Evolutionary conservation across 2,113 vertebrate species (phyloP), one percentile per base, ranked within the genome.

Genomic region (Otocyon megalotis): DNA sequence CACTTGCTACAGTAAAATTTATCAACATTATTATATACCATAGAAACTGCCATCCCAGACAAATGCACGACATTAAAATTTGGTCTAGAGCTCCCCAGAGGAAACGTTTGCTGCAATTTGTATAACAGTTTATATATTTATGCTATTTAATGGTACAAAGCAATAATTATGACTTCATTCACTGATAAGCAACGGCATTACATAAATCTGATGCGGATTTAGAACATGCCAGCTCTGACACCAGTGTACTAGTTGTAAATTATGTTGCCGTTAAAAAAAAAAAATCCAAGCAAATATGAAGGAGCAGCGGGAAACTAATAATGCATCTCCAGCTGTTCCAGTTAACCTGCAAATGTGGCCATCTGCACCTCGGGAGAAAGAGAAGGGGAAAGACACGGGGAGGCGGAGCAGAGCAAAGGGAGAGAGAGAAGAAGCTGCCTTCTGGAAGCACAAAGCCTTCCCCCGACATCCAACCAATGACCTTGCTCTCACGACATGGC

Each of bases 331-430:
- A 99, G 99, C 99, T 99, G 99, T 99, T 99, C 99, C 99, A 99
- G 99, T 99, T 99, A 99, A 99, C 99, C 99, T 99, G 99, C 99
- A 99, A 99, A 99, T 99, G 99, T 99, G 99, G 99, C 99, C 99
- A 99, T 99, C 99, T 99, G 99, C 99, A 99, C 99, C 99, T 99
- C 99, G 98, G 99, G 99, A 99, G 99, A 98, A 98, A 98, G 98
- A 98, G 98, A 98, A 98, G 99, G 98, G 98, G 97, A 98, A 97
- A 98, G 98, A 98, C 97, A 98, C 97, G 97, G 97, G 97, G 97
- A 97, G 98, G 98, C 96, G 92, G 96, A 95, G 97, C 81, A 95
- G 97, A 84, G 93, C 88, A 83, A 58, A 63, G 96, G 95, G 90
- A 72, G 79, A 98, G 97, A 71, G 97, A 94, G 97, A 87, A 94